phyloP scores from a whole-genome alignment of 2,113 vertebrate species.

The Actinemys pallida region DNA sequence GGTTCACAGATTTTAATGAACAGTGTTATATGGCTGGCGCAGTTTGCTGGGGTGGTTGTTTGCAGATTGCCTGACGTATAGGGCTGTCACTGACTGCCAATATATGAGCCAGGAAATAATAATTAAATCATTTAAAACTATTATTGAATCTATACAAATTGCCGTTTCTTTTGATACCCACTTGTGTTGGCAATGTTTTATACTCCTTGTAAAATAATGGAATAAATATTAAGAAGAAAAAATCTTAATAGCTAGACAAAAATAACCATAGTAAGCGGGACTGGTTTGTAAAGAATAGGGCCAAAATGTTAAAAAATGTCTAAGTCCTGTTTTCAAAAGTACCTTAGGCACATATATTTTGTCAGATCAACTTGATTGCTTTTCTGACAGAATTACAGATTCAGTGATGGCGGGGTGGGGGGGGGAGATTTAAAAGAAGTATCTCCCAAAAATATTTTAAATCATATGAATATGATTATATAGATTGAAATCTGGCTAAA shows the following conservation, averaged over 20 bases:
- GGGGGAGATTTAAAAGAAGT: rapidly evolving
- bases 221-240: neutral
- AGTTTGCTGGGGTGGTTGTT: neutral
- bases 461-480: neutral
- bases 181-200: neutral
- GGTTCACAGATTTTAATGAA: neutral
- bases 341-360: neutral
- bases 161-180: neutral
- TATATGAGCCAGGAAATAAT: neutral
- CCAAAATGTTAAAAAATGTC: neutral
- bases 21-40: neutral
- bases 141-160: neutral
- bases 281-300: neutral
- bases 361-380: slow-evolving; percentile 29
- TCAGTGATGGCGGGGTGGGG: neutral
- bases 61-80: neutral
- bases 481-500: neutral
- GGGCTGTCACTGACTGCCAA: neutral
- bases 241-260: neutral
- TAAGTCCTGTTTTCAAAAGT: neutral
- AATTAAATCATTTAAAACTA: neutral
- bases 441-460: neutral
- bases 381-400: slow-evolving; percentile 10
- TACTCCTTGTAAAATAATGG: neutral
- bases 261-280: neutral